Conservation (phyloP, 53 echinoderm and acorn worm genomes). For the Stichopus horrens region DNA sequence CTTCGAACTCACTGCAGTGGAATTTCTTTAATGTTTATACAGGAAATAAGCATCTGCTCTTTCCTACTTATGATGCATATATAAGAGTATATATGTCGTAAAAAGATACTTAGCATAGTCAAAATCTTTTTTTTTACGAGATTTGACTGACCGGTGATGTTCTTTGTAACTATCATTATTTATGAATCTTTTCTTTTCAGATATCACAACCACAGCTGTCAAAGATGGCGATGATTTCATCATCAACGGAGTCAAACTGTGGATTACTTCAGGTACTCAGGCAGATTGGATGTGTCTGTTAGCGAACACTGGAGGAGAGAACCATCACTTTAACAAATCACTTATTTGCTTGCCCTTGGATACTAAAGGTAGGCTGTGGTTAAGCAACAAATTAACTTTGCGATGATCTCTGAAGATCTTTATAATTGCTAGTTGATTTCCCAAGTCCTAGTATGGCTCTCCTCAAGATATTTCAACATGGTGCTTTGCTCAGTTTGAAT, state of each 20-base stretch:
- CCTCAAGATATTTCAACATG: no score
- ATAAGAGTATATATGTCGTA: background rate
- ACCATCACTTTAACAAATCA: constrained; percentile 77
- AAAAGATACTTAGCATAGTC: background rate
- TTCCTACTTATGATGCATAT: background rate
- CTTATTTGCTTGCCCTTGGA: constrained; percentile 87
- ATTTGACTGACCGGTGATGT: background rate
- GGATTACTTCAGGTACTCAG: constrained; percentile 89
- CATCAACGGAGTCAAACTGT: constrained; percentile 92
- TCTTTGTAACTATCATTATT: background rate
- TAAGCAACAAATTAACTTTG: background rate
- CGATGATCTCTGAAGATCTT: no score
- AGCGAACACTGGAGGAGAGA: constrained; percentile 79
- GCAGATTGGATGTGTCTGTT: constrained; percentile 95
- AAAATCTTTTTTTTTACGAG: background rate
- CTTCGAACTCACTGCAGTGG: no score
- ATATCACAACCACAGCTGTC: constrained; percentile 80
- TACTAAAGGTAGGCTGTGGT: constrained; percentile 58
- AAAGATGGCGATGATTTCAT: constrained; percentile 90
- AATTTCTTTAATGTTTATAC: no score
- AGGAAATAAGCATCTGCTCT: no score
- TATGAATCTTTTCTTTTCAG: constrained; percentile 36
- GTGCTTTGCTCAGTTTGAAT: no score
- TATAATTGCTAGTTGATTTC: no score
- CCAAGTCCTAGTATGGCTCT: no score